A percentile compares a stretch with the other conserved stretches of the same genome.
phyloP scores from a whole-genome alignment of 2,797 vertebrate genomes.

The Coregonus ussuriensis region DNA sequence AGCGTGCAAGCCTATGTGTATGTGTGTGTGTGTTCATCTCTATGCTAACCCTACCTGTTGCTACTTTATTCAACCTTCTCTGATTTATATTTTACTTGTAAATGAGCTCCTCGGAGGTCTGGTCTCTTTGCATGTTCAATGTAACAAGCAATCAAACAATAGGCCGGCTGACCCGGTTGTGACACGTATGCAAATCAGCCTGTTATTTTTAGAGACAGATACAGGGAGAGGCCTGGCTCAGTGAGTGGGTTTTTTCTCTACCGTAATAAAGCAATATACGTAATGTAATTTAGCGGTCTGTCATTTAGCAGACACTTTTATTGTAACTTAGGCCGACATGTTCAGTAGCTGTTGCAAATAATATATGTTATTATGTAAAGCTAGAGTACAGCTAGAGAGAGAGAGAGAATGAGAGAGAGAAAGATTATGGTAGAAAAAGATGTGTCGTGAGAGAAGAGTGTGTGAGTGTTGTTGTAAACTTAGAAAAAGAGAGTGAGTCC shows the following conservation, averaged over 20 bases:
- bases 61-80: background rate
- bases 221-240: background rate
- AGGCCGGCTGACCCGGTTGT: background rate
- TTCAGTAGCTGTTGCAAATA: background rate
- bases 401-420: background rate
- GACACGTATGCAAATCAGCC: background rate
- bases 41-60: background rate
- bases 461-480: background rate
- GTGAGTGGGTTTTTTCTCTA: background rate
- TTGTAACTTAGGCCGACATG: background rate
- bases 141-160: background rate
- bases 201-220: background rate
- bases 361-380: background rate
- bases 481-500: background rate
- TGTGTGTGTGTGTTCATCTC: background rate
- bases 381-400: background rate
- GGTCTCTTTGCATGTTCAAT: background rate
- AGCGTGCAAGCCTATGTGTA: slow-evolving; percentile 25
- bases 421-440: background rate
- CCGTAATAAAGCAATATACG: background rate
- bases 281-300: background rate
- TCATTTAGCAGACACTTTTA: background rate
- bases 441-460: background rate
- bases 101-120: background rate
- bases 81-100: background rate